Conservation (phyloP, 2,113 vertebrate genomes). For the Lepidothrix coronata region DNA sequence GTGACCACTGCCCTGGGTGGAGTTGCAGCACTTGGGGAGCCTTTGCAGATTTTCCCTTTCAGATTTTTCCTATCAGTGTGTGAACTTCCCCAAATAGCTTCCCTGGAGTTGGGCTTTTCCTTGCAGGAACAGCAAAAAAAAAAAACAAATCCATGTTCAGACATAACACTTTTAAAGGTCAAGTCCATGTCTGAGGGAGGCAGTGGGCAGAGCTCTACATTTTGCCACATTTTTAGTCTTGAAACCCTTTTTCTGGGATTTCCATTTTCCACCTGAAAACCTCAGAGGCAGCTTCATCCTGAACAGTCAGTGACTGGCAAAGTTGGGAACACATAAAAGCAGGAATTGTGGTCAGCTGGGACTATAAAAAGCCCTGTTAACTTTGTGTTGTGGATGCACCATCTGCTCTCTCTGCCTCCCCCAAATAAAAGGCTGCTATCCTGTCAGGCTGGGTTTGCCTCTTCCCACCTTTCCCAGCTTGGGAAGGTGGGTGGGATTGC, state of each 20-base stretch:
- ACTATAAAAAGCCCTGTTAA: rapidly evolving
- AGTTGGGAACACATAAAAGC: background rate
- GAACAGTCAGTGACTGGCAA: background rate
- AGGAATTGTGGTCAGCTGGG: background rate
- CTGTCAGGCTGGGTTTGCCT: background rate
- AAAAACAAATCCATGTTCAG: background rate
- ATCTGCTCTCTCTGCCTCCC: background rate
- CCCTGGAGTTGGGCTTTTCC: background rate
- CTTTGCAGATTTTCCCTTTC: background rate
- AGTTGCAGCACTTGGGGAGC: background rate
- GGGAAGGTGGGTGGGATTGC: background rate
- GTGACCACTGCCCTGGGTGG: background rate
- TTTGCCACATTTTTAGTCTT: background rate
- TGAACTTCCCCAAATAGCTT: background rate
- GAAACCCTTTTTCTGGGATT: background rate
- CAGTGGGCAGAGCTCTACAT: background rate
- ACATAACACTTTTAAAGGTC: background rate
- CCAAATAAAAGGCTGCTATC: background rate
- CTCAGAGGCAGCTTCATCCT: background rate
- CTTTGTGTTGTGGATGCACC: background rate
- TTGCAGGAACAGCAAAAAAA: background rate
- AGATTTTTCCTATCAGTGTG: background rate
- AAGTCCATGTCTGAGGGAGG: background rate
- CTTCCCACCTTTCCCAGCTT: background rate
- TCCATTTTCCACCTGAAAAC: background rate